Conservation (phyloP, 30 jellyfish, hydroid and myxozoan genomes). For the Morbakka virulenta region DNA sequence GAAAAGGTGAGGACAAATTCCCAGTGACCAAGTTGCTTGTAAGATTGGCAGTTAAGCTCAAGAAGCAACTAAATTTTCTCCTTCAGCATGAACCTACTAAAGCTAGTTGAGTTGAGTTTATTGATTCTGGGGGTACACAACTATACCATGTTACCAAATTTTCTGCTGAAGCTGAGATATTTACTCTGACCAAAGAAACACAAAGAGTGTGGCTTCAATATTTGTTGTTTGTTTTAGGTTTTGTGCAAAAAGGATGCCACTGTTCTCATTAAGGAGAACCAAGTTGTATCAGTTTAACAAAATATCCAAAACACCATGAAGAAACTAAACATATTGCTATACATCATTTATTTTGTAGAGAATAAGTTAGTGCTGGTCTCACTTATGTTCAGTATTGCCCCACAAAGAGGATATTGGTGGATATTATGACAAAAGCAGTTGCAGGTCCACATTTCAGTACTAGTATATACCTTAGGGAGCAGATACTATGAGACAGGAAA, state of each 20-base stretch:
- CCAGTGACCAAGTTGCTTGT: no score
- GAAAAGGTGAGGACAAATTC: no score
- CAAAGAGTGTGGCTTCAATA: no score
- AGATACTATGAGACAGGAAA: no score
- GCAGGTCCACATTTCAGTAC: slow-evolving; percentile 8
- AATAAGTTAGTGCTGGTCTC: slow-evolving; percentile 10
- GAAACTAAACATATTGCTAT: slow-evolving; percentile 42
- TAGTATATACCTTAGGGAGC: no score
- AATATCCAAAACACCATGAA: slow-evolving; percentile 30
- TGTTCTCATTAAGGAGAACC: slow-evolving; percentile 34
- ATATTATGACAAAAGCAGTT: slow-evolving; percentile 36
- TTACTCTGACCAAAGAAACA: slow-evolving; percentile 36
- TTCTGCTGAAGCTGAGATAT: slow-evolving; percentile 38
- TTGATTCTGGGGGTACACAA: no score
- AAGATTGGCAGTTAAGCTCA: no score
- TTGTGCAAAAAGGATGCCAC: slow-evolving; percentile 24
- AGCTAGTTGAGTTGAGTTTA: no score
- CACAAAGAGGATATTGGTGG: slow-evolving; percentile 31
- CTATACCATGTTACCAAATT: slow-evolving; percentile 47
- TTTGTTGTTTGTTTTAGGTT: no score
- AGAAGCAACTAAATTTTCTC: no score
- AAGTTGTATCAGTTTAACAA: slow-evolving; percentile 29
- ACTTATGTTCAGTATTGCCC: slow-evolving; percentile 29
- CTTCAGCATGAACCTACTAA: no score
- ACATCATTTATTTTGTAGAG: slow-evolving; percentile 33